Evolutionary conservation across 2,888 invertebrate species (phyloP).

Genomic region (Phania funesta): DNA sequence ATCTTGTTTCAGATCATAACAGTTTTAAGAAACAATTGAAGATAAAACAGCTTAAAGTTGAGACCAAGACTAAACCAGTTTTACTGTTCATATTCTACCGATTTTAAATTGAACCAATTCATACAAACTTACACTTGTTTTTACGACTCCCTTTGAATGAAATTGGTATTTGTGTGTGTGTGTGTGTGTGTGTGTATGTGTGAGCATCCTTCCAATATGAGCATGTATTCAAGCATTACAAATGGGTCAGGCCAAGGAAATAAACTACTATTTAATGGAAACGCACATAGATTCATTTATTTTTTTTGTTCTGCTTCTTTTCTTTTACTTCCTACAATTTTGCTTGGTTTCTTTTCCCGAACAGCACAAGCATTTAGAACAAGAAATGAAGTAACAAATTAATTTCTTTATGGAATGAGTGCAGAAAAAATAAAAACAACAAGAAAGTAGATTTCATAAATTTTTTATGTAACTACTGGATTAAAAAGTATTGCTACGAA

Average conservation of each 20-base stretch:
- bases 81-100: too few relatives aligned
- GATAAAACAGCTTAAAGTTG: too few relatives aligned
- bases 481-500: neutral
- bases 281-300: conserved; percentile 19
- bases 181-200: neutral
- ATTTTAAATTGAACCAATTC: too few relatives aligned
- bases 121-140: neutral
- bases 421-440: neutral
- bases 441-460: neutral
- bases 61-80: too few relatives aligned
- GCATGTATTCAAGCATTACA: conserved; percentile 48
- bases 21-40: too few relatives aligned
- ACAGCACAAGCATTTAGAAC: neutral
- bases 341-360: neutral
- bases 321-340: neutral
- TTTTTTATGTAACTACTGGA: neutral
- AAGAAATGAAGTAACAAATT: conserved; percentile 34
- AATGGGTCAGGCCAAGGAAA: conserved; percentile 61
- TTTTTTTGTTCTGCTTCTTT: neutral
- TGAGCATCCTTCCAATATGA: neutral
- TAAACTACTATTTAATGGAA: conserved; percentile 47
- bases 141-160: neutral
- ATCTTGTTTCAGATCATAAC: too few relatives aligned
- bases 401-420: neutral
- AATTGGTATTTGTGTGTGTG: neutral